Evolutionary conservation across 2,888 invertebrate species (phyloP), one percentile per base, ranked within the genome.

Genomic region (Willowsia nigromaculata): DNA sequence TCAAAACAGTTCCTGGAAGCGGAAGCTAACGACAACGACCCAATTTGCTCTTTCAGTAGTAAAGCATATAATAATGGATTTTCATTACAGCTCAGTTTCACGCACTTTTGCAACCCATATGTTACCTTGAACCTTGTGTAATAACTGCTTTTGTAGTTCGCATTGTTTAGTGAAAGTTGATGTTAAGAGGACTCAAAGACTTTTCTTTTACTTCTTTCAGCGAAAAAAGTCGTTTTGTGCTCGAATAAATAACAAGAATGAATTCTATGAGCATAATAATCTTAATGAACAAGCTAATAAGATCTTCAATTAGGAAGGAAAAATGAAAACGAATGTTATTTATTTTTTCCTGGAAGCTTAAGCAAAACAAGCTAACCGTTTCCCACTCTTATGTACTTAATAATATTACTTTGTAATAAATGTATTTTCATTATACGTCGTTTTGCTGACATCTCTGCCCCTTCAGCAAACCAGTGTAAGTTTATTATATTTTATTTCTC

Each of bases 371-470:
- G 56, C 18, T 3, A 50, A 56, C 56, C 11, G 3, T 56, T 56
- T 22, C 25, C 56, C 11, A 22, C 22, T 56, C 2, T 25, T n/a
- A n/a, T n/a, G n/a, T n/a, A n/a, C n/a, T n/a, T n/a, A n/a, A n/a
- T n/a, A n/a, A n/a, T n/a, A n/a, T n/a, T n/a, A 47, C 47, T 47
- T 47, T 47, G 47, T 47, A 40, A n/a, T n/a, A 40, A 40, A 7
- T 40, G 2, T 15, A 47, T 47, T 30, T 30, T 27, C 25, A 62
- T 30, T 30, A 15, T 62, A n/a, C n/a, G n/a, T n/a, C 15, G 1
- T 65, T 33, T 7, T 59, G 65, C 15, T n/a, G 65, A 65, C 65
- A 65, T 65, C 65, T 65, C 65, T 65, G 65, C 33, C 22, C 27
- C 59, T 13, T 15, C 25, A 65, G 65, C n/a, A n/a, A n/a, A n/a